Base-by-base conservation (phyloP, 2,888 invertebrate species). In the Ptychoptera albimana region DNA sequence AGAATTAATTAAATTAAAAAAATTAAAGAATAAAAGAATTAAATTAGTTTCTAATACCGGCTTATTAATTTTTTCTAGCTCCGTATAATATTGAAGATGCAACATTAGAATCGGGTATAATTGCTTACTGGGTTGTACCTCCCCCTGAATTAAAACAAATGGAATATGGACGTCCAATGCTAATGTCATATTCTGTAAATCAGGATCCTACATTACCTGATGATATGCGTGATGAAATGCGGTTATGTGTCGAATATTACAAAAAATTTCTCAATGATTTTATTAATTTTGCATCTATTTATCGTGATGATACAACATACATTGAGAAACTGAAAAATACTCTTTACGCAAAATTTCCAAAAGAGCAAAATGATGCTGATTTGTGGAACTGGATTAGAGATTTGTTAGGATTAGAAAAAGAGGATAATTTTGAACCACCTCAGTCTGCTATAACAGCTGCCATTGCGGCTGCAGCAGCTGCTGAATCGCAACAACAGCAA, bases 51-150 rank as follows among this genome's bases (percentile, higher is more conserved):
- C 9, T 32, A n/a, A 11, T 32, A 32, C 4, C 9, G 30, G 7
- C 9, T 9, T 32, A 23, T 23, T 32, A 39, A 47, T 47, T 47
- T 48, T 46, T 71, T 72, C 44, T 60, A 88, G 87, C 88, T 34
- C 87, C 89, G 0, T 86, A 87, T 57, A 82, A 82, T 57, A 79
- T 78, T 46, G 84, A 85, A 58, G 82, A 80, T 56, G 76, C 77
- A 43, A 82, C 82, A 16, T 64, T 85, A 51, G 88, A 88, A 57
- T 89, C 91, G 1, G 81, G 81, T 39, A 72, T 88, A 11, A 81
- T 84, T 49, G 81, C 86, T 45, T 94, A 86, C 64, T 94, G 94
- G 93, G 89, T 93, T 4, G 78, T 88, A 69, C 92, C 94, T n/a
- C 93, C 94, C 2, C 85, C 88, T 37, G 94, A 94, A 69, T 84